Evolutionary conservation across 35 echinoderm and acorn worm species (phyloP), one percentile per base, ranked within the genome.

Genomic region (Apostichopus californicus): DNA sequence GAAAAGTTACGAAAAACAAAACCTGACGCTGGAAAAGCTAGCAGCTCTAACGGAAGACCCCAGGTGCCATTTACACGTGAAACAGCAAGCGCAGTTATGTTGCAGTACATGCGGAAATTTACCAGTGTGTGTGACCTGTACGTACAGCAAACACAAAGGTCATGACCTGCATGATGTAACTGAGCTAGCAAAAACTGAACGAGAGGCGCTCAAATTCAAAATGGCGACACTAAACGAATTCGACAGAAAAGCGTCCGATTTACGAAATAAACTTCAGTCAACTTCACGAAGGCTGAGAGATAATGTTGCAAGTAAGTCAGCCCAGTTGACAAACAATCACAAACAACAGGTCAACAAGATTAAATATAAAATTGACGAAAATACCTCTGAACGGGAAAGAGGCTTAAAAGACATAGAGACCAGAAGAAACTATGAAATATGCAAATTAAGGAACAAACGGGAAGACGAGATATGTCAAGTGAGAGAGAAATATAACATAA

Each of bases 91-190:
- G 8, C 79, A 54, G 13, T 12, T 54, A 17, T 81, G 26, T 46
- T 56, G 28, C 26, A 55, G 54, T 56, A 17, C 26, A 46, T 54
- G 28, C 13, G 79, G 17, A 23, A 46, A 56, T 15, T 28, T 81
- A 8, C 26, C 26, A 52, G 79, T 54, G 0, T 81, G 79, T 17
- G 11, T 81, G 9, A 10, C 79, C 1, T 81, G 28, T 12, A 81
- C 8, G 7, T 81, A 54, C 26, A 54, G 80, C 55, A 55, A 54
- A 3, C 80, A 83, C 15, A 83, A 83, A 54, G 80, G 80, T 56
- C 80, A 83, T 57, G 56, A 83, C 56, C 80, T 83, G 20, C 80
- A 55, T 83, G 80, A 83, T 18, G 80, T 83, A 10, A 54, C 10
- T 12, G 28, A 54, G 20, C 20, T 83, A 10, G 80, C 80, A 56